phyloP scores from a whole-genome alignment of 1,140 invertebrate species.

The Zaprionus gabonicus region DNA sequence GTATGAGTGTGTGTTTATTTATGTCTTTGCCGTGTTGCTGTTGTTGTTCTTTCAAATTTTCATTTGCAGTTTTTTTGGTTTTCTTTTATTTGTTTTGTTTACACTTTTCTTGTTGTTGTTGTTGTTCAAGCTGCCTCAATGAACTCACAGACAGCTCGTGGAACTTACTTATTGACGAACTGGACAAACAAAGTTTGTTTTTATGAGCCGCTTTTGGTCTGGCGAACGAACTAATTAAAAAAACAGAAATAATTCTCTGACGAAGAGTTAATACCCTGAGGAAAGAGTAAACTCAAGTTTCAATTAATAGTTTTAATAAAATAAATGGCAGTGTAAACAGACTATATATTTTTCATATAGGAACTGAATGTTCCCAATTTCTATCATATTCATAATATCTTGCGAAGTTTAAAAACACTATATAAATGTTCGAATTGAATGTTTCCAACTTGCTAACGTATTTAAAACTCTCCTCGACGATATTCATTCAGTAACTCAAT shows the following conservation, averaged over 20 bases:
- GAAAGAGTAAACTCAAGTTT: neutral
- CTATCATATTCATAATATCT: neutral
- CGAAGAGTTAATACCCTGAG: slow-evolving; percentile 8
- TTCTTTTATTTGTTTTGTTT: slow-evolving; percentile 60
- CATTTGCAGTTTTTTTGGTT: slow-evolving; percentile 68
- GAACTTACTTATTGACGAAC: slow-evolving; percentile 55
- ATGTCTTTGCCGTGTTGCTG: slow-evolving; percentile 44
- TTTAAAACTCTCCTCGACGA: neutral
- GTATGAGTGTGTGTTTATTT: slow-evolving; percentile 65
- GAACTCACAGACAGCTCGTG: slow-evolving; percentile 47
- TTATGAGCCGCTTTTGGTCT: slow-evolving; percentile 50
- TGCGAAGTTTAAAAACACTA: no score
- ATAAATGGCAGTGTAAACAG: neutral
- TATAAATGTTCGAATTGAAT: neutral
- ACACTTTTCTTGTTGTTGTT: slow-evolving; percentile 35
- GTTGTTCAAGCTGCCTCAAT: slow-evolving; percentile 27
- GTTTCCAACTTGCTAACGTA: neutral
- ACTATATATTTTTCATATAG: neutral
- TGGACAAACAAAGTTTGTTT: slow-evolving; percentile 71
- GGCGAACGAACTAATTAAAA: slow-evolving; percentile 73
- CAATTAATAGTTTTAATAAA: neutral
- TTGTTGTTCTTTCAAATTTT: slow-evolving; percentile 72
- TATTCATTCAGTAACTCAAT: neutral
- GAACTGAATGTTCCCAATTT: neutral
- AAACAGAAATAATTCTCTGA: slow-evolving; percentile 7